Evolutionary conservation across 2,797 vertebrate species (phyloP).

Genomic region (Hapalemur alaotrensis): DNA sequence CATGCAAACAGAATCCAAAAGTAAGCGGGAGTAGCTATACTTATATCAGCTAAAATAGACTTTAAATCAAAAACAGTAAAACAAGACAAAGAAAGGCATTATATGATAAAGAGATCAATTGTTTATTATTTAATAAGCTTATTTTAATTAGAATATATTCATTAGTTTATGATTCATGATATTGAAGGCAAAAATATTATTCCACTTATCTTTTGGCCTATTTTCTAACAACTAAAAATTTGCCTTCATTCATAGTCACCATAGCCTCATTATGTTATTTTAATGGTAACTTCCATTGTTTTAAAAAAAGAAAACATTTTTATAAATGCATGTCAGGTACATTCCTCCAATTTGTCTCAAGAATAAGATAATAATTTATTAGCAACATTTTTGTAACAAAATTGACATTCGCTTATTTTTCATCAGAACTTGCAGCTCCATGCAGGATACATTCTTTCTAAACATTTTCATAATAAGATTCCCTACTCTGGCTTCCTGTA

Average conservation of each 20-base stretch:
- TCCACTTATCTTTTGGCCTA: background rate
- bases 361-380: background rate
- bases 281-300: background rate
- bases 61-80: background rate
- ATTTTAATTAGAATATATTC: background rate
- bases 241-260: background rate
- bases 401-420: background rate
- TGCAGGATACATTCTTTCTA: background rate
- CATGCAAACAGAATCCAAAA: background rate
- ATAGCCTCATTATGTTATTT: background rate
- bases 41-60: background rate
- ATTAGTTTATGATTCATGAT: background rate
- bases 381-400: background rate
- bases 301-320: background rate
- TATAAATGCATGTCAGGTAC: background rate
- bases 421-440: background rate
- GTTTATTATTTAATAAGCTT: background rate
- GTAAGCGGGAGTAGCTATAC: background rate
- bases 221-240: background rate
- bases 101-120: background rate
- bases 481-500: background rate
- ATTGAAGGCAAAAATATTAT: background rate
- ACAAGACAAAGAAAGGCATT: background rate
- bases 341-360: background rate
- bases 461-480: background rate